Base-by-base conservation (phyloP, 2,888 invertebrate species). In the Halocaridina rubra region DNA sequence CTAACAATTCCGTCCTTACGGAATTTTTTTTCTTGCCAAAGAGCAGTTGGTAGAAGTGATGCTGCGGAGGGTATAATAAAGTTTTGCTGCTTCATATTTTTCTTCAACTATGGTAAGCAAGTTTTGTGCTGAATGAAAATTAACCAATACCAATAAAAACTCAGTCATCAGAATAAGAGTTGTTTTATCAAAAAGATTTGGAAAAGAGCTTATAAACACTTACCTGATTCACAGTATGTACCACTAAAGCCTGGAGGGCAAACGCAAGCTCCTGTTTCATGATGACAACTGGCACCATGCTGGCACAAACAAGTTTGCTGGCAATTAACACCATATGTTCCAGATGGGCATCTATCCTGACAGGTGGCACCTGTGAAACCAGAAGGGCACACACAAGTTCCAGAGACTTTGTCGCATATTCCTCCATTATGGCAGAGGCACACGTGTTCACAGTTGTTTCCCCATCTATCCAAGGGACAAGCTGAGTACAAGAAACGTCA, bases 321-420 rank as follows among this genome's bases (percentile, higher is more conserved):
- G 89, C 93, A 93, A 59, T 92, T 91, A 16, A 89, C 89, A n/a
- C 93, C 93, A 92, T 92, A 93, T 77, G 90, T 91, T 61, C 93
- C 93, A 4, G 27, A 19, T 29, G 86, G 86, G 19, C 86, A 86
- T 19, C 64, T 61, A 69, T 81, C 81, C 16, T 69, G 69, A 88
- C 92, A 92, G n/a, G 89, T 89, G 75, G 91, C 90, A 3, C 92
- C 92, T 53, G 89, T 90, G 84, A 89, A 90, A 0, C 92, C 92
- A 8, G 91, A 89, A 13, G 89, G 90, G 89, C 92, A 92, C 7
- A 90, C 89, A 89, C 92, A 92, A 77, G 91, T 91, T 0, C 92
- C 92, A 4, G 91, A 91, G 32, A 89, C 89, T 2, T 90, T 91
- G 85, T 92, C 91, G 88, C 92, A 91, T 32, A 86, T 86, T n/a